phyloP scores from a whole-genome alignment of 2,888 invertebrate genomes.

The Oligia fasciuncula region DNA sequence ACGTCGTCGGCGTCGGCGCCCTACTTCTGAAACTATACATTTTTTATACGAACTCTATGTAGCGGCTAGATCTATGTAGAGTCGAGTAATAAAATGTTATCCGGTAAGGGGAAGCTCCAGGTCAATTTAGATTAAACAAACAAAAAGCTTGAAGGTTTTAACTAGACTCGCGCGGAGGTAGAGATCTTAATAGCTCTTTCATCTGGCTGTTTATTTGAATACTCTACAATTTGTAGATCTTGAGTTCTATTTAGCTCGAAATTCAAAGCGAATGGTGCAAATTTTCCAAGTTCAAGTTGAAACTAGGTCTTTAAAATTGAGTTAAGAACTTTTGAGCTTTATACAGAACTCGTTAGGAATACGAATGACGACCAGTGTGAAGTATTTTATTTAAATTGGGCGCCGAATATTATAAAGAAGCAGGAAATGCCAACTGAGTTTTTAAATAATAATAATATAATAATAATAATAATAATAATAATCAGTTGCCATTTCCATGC shows the following conservation, averaged over 20 bases:
- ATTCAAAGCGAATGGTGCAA: conserved; percentile 10
- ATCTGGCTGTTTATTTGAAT: conserved; percentile 1
- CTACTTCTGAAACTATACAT: conserved; percentile 59
- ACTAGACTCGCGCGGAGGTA: neutral
- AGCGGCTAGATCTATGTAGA: conserved; percentile 49
- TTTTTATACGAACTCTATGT: conserved; percentile 57
- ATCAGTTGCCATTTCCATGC: no score
- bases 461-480: no score
- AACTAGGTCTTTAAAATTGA: conserved; percentile 21
- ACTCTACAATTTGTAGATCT: neutral
- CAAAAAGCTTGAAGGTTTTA: conserved; percentile 31
- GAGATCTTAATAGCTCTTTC: conserved; percentile 2
- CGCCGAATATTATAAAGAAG: neutral
- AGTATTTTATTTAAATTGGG: neutral
- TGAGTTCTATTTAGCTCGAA: conserved; percentile 2
- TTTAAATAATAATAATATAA: no score
- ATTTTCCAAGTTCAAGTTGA: neutral
- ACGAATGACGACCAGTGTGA: neutral
- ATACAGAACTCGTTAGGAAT: neutral
- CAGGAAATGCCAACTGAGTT: neutral
- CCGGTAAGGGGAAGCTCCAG: conserved; percentile 18
- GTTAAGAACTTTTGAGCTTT: conserved; percentile 1
- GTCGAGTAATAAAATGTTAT: conserved; percentile 58
- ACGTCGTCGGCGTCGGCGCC: conserved; percentile 30
- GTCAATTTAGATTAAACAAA: conserved; percentile 52